phyloP scores from a whole-genome alignment of 2,797 vertebrate genomes.

The Pseudocheirus occidentalis region DNA sequence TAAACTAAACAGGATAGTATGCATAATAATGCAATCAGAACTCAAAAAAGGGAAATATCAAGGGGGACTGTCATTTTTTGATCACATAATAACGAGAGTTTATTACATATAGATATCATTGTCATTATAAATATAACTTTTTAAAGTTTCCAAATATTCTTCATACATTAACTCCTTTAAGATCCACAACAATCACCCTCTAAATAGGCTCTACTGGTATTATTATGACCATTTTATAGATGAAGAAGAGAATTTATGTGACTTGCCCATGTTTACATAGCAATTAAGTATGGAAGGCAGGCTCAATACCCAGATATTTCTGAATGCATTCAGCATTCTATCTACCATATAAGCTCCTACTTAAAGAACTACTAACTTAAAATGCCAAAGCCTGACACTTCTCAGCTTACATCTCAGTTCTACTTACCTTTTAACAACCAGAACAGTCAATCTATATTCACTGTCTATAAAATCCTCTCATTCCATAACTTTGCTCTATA shows the following conservation, averaged over 20 bases:
- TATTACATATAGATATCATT: neutral
- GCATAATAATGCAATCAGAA: neutral
- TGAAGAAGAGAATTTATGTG: neutral
- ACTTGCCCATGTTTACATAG: neutral
- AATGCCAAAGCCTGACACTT: neutral
- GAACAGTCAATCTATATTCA: neutral
- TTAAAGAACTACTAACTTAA: neutral
- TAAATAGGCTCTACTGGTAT: neutral
- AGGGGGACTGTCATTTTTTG: neutral
- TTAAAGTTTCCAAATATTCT: neutral
- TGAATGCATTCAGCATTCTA: neutral
- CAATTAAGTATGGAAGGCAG: neutral
- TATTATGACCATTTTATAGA: neutral
- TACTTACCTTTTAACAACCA: neutral
- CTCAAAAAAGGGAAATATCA: neutral
- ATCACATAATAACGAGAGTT: neutral
- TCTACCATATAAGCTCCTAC: neutral
- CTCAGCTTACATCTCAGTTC: neutral
- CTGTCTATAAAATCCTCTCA: neutral
- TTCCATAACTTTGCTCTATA: neutral
- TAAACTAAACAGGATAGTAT: conserved; percentile 4
- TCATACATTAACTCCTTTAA: neutral
- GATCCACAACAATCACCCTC: neutral
- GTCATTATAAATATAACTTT: neutral
- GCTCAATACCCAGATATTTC: neutral